phyloP scores from a whole-genome alignment of 2,113 vertebrate genomes.

The Corythornis madagascariensis region DNA sequence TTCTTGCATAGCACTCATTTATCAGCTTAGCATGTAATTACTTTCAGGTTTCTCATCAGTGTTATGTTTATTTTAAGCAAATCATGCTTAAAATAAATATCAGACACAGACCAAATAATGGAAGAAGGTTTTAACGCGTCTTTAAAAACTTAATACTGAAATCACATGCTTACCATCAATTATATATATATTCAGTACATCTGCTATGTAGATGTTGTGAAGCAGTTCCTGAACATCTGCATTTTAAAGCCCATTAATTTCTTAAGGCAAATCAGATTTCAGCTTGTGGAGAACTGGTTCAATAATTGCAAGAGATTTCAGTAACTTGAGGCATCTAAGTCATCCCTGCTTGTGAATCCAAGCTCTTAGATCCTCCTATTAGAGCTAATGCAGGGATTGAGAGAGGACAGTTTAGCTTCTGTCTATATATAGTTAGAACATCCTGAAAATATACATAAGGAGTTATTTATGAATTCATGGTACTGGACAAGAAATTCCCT shows the following conservation, averaged over 20 bases:
- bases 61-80: no score
- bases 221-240: conserved; percentile 7
- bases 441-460: background rate
- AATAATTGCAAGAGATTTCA: conserved; percentile 17
- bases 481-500: background rate
- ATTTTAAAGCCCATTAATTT: conserved; percentile 44
- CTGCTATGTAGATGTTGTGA: background rate
- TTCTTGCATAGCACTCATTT: background rate
- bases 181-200: background rate
- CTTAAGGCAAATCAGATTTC: conserved; percentile 55
- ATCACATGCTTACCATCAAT: background rate
- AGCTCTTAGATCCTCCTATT: conserved; percentile 5
- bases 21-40: background rate
- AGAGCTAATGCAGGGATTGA: conserved; percentile 12
- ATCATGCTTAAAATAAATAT: background rate
- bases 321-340: conserved; percentile 27
- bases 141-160: background rate
- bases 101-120: background rate
- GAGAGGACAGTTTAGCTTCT: background rate
- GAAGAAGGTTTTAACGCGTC: background rate
- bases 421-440: background rate
- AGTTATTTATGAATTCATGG: background rate
- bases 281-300: conserved; percentile 10
- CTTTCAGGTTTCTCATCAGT: background rate
- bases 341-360: background rate